These are phyloP conservation scores for Stratiomys singularior DNA, from an alignment of 2,888 invertebrate genomes.

Conservation along the genomic window DNA sequence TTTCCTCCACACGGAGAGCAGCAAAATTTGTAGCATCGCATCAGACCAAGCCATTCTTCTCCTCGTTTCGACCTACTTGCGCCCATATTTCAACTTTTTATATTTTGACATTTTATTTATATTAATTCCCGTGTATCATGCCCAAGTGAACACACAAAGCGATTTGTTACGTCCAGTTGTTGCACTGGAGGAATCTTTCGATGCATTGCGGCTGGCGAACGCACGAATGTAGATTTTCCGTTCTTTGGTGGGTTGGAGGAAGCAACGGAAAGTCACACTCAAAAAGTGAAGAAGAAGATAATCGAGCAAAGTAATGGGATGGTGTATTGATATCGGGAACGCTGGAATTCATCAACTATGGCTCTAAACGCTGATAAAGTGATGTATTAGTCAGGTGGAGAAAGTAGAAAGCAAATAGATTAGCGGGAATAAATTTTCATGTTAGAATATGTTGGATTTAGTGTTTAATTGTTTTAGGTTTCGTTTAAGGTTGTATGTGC, in stretches of 20 bases:
- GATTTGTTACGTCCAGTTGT: conserved; percentile 39
- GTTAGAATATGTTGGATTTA: no score
- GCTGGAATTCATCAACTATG: no score
- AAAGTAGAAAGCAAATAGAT: no score
- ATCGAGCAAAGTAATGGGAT: not conserved
- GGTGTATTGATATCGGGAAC: not conserved
- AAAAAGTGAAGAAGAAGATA: not conserved
- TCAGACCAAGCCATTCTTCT: not conserved
- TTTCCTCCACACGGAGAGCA: not conserved
- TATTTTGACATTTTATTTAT: conserved; percentile 48
- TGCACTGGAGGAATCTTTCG: not conserved
- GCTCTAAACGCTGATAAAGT: no score
- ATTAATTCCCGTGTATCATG: conserved; percentile 47
- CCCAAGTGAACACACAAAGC: conserved; percentile 42
- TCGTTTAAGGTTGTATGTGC: no score
- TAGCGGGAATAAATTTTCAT: no score
- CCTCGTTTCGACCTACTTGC: conserved; percentile 36
- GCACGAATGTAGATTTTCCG: not conserved
- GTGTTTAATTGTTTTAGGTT: no score
- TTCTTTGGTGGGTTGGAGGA: not conserved
- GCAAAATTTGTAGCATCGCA: conserved; percentile 5
- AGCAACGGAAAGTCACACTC: not conserved
- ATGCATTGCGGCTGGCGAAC: not conserved
- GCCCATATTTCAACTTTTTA: conserved; percentile 46
- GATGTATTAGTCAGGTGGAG: no score